phyloP scores from a whole-genome alignment of 2,888 invertebrate species.

The Lottia scabra region DNA sequence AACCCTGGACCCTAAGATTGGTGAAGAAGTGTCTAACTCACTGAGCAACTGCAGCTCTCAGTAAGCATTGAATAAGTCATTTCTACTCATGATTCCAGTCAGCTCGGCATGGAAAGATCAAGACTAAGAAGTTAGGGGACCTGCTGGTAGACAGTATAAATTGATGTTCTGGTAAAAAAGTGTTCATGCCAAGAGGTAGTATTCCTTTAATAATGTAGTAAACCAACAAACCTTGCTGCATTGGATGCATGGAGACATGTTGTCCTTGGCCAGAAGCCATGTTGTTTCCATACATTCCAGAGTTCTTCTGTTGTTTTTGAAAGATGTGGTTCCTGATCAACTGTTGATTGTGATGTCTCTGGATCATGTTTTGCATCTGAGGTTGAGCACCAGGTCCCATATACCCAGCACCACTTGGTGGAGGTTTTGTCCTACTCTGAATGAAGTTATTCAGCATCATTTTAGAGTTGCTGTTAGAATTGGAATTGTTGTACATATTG shows the following conservation, averaged over 20 bases:
- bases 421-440: slow-evolving; percentile 6
- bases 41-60: too few relatives aligned
- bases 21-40: too few relatives aligned
- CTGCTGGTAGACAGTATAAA: too few relatives aligned
- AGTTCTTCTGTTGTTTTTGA: neutral
- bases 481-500: neutral
- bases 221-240: slow-evolving; percentile 38
- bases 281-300: slow-evolving; percentile 25
- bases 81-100: too few relatives aligned
- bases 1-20: too few relatives aligned
- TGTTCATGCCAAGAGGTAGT: too few relatives aligned
- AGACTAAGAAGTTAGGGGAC: too few relatives aligned
- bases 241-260: slow-evolving; percentile 41
- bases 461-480: slow-evolving; percentile 15
- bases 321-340: slow-evolving; percentile 25
- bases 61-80: too few relatives aligned
- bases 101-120: too few relatives aligned
- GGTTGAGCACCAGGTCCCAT: slow-evolving; percentile 12
- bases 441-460: slow-evolving; percentile 20
- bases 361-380: slow-evolving; percentile 33
- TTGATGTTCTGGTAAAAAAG: too few relatives aligned
- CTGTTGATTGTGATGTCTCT: slow-evolving; percentile 42
- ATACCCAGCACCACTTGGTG: neutral
- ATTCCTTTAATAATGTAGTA: too few relatives aligned
- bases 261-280: slow-evolving; percentile 31